phyloP scores from a whole-genome alignment of 2,888 invertebrate species.

The Cylloceria caligata region DNA sequence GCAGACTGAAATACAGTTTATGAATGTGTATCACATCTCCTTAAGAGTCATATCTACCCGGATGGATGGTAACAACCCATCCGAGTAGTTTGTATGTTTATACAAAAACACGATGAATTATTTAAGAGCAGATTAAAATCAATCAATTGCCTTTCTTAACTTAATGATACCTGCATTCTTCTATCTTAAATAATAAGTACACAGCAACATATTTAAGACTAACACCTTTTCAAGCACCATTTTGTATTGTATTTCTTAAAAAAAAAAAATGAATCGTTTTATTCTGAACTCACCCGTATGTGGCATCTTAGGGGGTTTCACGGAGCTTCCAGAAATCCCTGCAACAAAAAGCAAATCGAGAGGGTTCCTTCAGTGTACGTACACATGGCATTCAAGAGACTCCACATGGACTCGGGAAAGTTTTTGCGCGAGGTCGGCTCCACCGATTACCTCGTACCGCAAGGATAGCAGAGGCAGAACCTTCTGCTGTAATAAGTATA shows the following conservation, averaged over 20 bases:
- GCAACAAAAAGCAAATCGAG: constrained; percentile 60
- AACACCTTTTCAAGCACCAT: neutral
- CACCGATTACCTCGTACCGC: constrained; percentile 43
- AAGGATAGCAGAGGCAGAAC: constrained; percentile 47
- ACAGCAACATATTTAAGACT: neutral
- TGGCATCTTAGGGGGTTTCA: constrained; percentile 69
- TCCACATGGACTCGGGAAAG: constrained; percentile 12
- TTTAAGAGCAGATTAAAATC: no score
- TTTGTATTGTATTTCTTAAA: neutral
- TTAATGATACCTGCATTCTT: no score
- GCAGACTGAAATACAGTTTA: no score
- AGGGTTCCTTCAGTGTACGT: constrained; percentile 18
- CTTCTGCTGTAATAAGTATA: constrained; percentile 41
- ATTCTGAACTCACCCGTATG: constrained; percentile 71
- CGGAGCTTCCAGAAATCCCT: constrained; percentile 61
- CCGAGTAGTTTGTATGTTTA: no score
- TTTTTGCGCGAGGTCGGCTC: constrained; percentile 45
- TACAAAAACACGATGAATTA: no score
- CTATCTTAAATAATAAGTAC: no score
- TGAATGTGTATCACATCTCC: no score
- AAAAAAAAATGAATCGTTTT: neutral
- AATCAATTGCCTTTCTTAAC: no score
- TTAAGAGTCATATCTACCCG: no score
- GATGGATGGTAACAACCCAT: no score
- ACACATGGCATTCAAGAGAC: constrained; percentile 6